These are phyloP conservation scores for Plecturocebus donacophilus DNA, from an alignment of 2,113 vertebrate genomes.

Conservation along the genomic window DNA sequence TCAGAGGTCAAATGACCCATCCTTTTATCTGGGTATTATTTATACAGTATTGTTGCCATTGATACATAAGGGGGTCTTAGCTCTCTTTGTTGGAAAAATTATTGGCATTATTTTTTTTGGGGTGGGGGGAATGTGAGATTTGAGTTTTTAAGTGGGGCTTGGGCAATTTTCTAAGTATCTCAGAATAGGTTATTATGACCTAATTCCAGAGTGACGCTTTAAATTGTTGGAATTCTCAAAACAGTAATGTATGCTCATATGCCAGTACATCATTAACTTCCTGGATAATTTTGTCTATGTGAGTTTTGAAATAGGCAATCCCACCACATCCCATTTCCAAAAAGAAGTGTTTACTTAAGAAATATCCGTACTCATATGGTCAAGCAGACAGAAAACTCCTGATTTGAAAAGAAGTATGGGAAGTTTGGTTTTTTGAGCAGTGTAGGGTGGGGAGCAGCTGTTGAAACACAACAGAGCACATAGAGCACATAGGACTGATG, in stretches of 20 bases:
- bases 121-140: neutral
- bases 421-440: neutral
- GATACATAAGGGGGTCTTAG: neutral
- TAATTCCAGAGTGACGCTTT: neutral
- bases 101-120: neutral
- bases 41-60: neutral
- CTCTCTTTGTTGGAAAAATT: neutral
- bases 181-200: neutral
- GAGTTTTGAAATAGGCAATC: neutral
- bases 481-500: neutral
- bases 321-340: no score
- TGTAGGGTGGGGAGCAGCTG: neutral
- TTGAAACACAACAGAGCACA: neutral
- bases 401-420: neutral
- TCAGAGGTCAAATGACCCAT: neutral
- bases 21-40: neutral
- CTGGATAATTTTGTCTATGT: neutral
- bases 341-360: neutral
- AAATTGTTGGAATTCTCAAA: neutral
- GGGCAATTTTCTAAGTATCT: neutral
- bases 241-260: neutral
- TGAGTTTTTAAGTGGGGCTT: neutral
- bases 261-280: neutral
- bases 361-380: rapidly evolving
- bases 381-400: neutral